Percentiles rank a stretch among this genome's conserved stretches.
phyloP scores from a whole-genome alignment of 2,888 invertebrate species.

The Folsomia manolachei region DNA sequence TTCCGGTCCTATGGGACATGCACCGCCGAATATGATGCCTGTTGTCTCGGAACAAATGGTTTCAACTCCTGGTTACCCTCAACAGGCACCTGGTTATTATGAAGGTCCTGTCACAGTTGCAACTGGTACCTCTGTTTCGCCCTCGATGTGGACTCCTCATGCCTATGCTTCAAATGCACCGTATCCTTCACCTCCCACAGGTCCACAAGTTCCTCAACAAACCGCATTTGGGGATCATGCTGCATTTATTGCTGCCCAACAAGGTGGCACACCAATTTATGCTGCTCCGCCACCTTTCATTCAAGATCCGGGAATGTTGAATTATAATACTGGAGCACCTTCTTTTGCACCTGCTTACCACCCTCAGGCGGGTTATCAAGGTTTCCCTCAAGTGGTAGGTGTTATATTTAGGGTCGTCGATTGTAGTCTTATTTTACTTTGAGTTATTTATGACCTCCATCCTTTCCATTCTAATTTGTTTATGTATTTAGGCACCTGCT shows the following conservation, averaged over 20 bases:
- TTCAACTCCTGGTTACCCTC: slow-evolving; percentile 37
- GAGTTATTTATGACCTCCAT: slow-evolving; percentile 15
- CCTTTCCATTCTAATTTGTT: slow-evolving; percentile 9
- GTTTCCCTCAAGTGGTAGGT: slow-evolving; percentile 52
- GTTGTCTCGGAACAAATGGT: slow-evolving; percentile 37
- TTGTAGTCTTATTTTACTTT: slow-evolving; percentile 20
- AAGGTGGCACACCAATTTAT: slow-evolving; percentile 48
- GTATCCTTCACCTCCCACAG: slow-evolving; percentile 45
- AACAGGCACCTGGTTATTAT: slow-evolving; percentile 41
- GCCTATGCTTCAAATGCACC: slow-evolving; percentile 39
- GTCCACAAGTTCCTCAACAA: slow-evolving; percentile 44
- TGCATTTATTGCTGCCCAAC: slow-evolving; percentile 47
- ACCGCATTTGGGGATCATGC: slow-evolving; percentile 44
- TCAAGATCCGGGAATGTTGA: slow-evolving; percentile 50
- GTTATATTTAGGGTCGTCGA: not conserved
- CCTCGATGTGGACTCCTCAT: slow-evolving; percentile 48
- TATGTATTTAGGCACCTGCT: slow-evolving; percentile 30
- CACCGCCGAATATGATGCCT: slow-evolving; percentile 38
- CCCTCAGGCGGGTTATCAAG: slow-evolving; percentile 48
- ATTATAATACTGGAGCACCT: slow-evolving; percentile 49
- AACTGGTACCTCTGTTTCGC: slow-evolving; percentile 45
- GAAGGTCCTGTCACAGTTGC: slow-evolving; percentile 46
- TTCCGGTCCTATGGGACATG: slow-evolving; percentile 34
- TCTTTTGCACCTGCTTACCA: slow-evolving; percentile 50
- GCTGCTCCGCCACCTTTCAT: slow-evolving; percentile 50